These are phyloP conservation scores for Reticulitermes lucifugus DNA, from an alignment of 2,888 invertebrate species.

Conservation along the genomic window DNA sequence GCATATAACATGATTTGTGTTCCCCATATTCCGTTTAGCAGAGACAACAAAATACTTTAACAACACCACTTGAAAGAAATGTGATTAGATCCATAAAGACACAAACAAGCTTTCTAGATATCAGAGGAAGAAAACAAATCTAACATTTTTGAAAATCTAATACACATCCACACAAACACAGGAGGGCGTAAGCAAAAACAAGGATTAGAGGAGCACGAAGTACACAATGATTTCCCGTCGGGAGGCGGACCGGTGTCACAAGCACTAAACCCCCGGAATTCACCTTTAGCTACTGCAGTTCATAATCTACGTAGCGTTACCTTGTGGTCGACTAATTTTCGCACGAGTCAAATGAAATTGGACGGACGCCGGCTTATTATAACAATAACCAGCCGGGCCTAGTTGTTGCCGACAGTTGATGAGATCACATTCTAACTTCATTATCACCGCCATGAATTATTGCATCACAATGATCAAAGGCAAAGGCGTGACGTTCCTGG, in stretches of 20 bases:
- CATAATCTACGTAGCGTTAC: not conserved
- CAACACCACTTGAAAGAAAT: too few species aligned
- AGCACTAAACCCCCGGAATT: not conserved
- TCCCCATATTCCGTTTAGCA: too few species aligned
- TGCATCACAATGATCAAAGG: conserved; percentile 41
- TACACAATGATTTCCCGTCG: conserved; percentile 23
- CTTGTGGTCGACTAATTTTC: conserved; percentile 31
- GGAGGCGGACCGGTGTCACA: too few species aligned
- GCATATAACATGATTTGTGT: too few species aligned
- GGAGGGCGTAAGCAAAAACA: not conserved
- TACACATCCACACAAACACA: not conserved
- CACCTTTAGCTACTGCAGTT: conserved; percentile 19
- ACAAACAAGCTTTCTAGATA: too few species aligned
- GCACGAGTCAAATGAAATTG: conserved; percentile 37
- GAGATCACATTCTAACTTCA: conserved; percentile 41
- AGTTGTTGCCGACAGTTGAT: conserved; percentile 34
- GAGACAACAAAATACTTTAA: too few species aligned
- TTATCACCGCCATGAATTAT: conserved; percentile 42
- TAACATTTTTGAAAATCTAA: too few species aligned
- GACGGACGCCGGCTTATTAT: conserved; percentile 34
- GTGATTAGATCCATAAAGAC: too few species aligned
- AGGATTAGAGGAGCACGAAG: conserved; percentile 4
- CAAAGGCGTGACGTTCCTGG: conserved; percentile 37
- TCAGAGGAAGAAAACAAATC: too few species aligned
- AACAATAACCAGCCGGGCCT: conserved; percentile 31